Evolutionary conservation across 92 coral and sea anemone genomes (phyloP).

Genomic region (Phenganax stokvisi): DNA sequence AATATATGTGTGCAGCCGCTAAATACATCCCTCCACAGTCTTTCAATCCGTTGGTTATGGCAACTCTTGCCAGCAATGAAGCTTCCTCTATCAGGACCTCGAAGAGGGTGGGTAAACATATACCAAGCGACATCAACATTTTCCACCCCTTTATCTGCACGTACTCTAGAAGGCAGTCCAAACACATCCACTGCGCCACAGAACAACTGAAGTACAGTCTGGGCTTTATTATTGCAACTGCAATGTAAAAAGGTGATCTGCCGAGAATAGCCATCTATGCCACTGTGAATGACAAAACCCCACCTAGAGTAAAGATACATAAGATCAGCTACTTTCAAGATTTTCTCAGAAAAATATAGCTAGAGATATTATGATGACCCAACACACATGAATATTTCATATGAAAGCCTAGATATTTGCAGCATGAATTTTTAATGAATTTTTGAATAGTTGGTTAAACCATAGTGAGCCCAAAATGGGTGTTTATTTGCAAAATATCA

Average conservation of each 20-base stretch:
- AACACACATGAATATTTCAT: too few species aligned
- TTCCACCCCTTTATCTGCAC: constrained; percentile 55
- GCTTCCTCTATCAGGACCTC: constrained; percentile 10
- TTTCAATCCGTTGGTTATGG: constrained; percentile 26
- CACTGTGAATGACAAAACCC: constrained; percentile 65
- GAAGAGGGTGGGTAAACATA: not conserved
- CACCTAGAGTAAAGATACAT: constrained; percentile 34
- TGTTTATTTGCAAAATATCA: too few species aligned
- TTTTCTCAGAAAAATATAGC: too few species aligned
- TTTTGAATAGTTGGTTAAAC: too few species aligned
- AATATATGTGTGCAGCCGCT: constrained; percentile 49
- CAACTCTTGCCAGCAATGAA: constrained; percentile 6
- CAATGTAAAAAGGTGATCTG: constrained; percentile 51
- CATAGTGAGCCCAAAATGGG: too few species aligned
- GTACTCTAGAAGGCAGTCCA: constrained; percentile 58
- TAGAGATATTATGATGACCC: too few species aligned
- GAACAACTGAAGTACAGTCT: constrained; percentile 51
- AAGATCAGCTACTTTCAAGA: too few species aligned
- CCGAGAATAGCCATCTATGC: constrained; percentile 56
- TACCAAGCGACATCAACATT: constrained; percentile 50
- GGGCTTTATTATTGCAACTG: constrained; percentile 51
- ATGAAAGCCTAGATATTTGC: too few species aligned
- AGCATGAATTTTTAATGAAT: too few species aligned
- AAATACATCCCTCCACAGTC: constrained; percentile 56
- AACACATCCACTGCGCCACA: constrained; percentile 47